phyloP scores from a whole-genome alignment of 1,140 invertebrate species.

The Habropoda laboriosa region DNA sequence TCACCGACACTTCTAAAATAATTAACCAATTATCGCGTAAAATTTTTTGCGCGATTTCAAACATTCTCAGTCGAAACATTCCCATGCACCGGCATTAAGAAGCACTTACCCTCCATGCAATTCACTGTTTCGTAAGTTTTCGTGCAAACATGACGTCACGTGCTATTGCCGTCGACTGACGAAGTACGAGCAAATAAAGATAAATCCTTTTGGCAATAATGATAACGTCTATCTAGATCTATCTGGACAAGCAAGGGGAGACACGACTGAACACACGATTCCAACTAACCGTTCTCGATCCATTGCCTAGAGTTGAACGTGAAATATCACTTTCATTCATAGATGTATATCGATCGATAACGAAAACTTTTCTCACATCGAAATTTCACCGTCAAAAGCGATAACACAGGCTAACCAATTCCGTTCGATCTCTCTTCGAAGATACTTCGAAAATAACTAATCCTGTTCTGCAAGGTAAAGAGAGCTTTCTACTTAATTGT shows the following conservation, averaged over 20 bases:
- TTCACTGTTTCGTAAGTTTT: constrained; percentile 4
- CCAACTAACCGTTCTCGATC: neutral
- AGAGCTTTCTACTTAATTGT: neutral
- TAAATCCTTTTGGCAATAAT: constrained; percentile 29
- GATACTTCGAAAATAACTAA: no score
- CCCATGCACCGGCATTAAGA: neutral
- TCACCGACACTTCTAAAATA: neutral
- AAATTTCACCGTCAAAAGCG: no score
- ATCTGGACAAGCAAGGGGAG: neutral
- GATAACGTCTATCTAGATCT: constrained; percentile 40
- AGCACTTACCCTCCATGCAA: neutral
- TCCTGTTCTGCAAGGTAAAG: no score
- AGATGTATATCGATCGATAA: neutral
- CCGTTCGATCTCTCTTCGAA: no score
- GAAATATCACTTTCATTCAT: neutral
- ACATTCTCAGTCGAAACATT: neutral
- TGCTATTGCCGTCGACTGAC: constrained; percentile 1
- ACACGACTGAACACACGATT: neutral
- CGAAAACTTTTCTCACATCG: no score
- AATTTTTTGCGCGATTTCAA: no score
- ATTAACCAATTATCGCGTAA: neutral
- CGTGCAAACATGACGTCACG: constrained; percentile 16
- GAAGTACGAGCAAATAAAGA: constrained; percentile 25
- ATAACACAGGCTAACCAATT: no score
- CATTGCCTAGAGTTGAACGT: neutral